Evolutionary conservation across 2,797 vertebrate species (phyloP), one percentile per base, ranked within the genome.

Genomic region (Gouania willdenowi): DNA sequence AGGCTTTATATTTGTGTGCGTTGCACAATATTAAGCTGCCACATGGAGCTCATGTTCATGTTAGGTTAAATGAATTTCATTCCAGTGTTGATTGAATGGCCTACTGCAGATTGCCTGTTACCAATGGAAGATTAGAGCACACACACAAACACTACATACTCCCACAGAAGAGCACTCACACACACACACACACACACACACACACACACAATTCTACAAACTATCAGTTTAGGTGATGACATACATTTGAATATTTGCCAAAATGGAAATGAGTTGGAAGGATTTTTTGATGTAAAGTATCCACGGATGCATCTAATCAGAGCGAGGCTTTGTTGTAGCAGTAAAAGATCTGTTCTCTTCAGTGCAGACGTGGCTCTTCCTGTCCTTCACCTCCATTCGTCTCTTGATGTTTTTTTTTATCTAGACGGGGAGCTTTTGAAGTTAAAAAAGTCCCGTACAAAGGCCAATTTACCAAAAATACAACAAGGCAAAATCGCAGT

Each of bases 231-330:
- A 8, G 8, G 5, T 38, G n/a, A n/a, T n/a, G n/a, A 18, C 17
- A 41, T n/a, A 32, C 20, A 28, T 11, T 13, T 19, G 14, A 13
- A 17, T 24, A 5, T 17, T 5, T 23, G n/a, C 13, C n/a, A 31
- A 27, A 46, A 48, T 18, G 26, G 9, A 55, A 50, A 49, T 27
- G n/a, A n/a, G n/a, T n/a, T n/a, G n/a, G n/a, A 6, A 50, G 49
- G 49, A 54, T 41, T 2, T 61, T 61, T 37, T 13, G 12, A 61
- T 49, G 56, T 32, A 45, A 4, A 6, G 67, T 26, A 41, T 73
- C 58, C 62, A 62, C 60, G 54, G 62, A 74, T 61, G 46, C 57
- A 71, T 76, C 44, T 60, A 69, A 79, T 85, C 66, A 59, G 75
- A 78, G 49, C 37, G 28, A 5, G 41, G 31, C 42, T 75, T 55